Percentiles rank a stretch among this genome's conserved stretches.
Evolutionary conservation across 1,140 invertebrate genomes (phyloP).

Genomic region (Tetramorium simillimum): DNA sequence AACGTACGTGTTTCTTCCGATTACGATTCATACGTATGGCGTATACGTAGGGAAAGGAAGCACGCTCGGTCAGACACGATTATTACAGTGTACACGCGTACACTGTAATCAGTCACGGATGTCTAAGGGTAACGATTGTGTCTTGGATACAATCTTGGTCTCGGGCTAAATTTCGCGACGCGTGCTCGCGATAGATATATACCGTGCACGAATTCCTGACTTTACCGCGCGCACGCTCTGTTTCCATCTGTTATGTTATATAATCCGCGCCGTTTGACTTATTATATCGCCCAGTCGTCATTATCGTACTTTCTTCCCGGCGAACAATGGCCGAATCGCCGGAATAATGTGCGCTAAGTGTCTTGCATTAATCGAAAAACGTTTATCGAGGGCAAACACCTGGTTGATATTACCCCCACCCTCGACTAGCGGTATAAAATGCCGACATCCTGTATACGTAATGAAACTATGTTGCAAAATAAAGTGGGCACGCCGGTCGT

Average conservation of each 20-base stretch:
- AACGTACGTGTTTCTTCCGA: not conserved
- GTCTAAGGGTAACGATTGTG: slow-evolving; percentile 31
- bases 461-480: slow-evolving; percentile 27
- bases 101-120: slow-evolving; percentile 22
- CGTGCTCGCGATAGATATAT: not conserved
- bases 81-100: slow-evolving; percentile 1
- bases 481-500: slow-evolving; percentile 13
- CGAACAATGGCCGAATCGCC: not conserved
- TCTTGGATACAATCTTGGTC: not conserved
- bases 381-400: slow-evolving; percentile 36
- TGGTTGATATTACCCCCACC: slow-evolving; percentile 46
- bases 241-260: slow-evolving; percentile 14
- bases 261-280: not conserved
- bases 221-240: not conserved
- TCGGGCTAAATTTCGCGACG: not conserved
- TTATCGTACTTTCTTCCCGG: slow-evolving; percentile 5
- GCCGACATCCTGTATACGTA: slow-evolving; percentile 20
- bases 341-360: not conserved
- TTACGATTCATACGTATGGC: not conserved
- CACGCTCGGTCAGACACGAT: slow-evolving; percentile 33
- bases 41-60: slow-evolving; percentile 12
- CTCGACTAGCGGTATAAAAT: slow-evolving; percentile 47
- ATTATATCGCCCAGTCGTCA: not conserved
- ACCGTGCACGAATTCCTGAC: not conserved
- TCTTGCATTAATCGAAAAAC: slow-evolving; percentile 6